Conservation (phyloP, 2,888 invertebrate genomes). For the Calliopum simillimum region DNA sequence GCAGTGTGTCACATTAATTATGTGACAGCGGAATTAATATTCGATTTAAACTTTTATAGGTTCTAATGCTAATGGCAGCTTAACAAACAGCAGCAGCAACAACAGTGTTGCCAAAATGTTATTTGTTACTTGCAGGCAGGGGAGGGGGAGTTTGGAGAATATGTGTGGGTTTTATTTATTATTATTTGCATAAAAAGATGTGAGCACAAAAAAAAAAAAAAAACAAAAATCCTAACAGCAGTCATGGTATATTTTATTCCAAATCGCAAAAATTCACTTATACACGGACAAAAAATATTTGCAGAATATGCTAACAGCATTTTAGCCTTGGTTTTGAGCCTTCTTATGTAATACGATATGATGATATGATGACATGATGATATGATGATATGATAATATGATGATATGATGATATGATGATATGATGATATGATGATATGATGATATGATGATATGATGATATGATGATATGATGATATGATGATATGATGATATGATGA, state of each 20-base stretch:
- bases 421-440: too few relatives aligned
- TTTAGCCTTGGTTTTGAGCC: background rate
- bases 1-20: conserved; percentile 21
- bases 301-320: background rate
- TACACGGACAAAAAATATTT: background rate
- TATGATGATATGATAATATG: too few relatives aligned
- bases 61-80: conserved; percentile 18
- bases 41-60: conserved; percentile 4
- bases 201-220: background rate
- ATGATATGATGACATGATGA: too few relatives aligned
- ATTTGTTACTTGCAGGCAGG: background rate
- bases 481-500: too few relatives aligned
- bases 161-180: conserved; percentile 23
- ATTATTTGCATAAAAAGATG: conserved; percentile 33
- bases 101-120: conserved; percentile 19
- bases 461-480: too few relatives aligned
- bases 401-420: too few relatives aligned
- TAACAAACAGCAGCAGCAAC: background rate
- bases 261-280: background rate
- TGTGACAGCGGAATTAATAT: conserved; percentile 7
- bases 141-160: background rate
- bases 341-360: background rate
- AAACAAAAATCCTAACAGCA: background rate
- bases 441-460: too few relatives aligned
- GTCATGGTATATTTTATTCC: background rate